Base-by-base conservation (phyloP, 2,888 invertebrate species). In the Neuroscelio doddi region DNA sequence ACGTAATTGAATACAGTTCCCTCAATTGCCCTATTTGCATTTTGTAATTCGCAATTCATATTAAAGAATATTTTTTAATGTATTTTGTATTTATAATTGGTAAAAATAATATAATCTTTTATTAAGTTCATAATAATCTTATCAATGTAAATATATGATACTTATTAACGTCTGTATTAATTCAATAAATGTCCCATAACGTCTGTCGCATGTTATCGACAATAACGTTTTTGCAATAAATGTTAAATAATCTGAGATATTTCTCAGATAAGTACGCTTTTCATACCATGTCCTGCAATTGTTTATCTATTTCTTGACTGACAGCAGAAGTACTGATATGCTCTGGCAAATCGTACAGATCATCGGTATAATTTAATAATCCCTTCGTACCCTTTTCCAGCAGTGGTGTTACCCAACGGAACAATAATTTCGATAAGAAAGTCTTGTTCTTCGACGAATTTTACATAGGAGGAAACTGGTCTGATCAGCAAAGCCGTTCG, bases 381-480 rank as follows among this genome's bases (percentile, higher is more conserved):
- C 92, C 91, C 29, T 89, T 88, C 10, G 90, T 86, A 0, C 96
- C 97, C 86, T 95, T 95, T 57, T 88, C 85, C 84, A 97, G 91
- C 53, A 97, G 85, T 1, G 94, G 93, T 68, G 91, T 89, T 1
- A 96, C 95, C 97, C 97, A 97, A 63, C 90, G 87, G 82, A 97
- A 95, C 16, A 92, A 84, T n/a, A 97, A 86, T 78, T 90, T 90
- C 0, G 95, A 94, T 1, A 91, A 76, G 78, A 88, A 88, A 50
- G 89, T 94, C 89, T 8, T 87, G 84, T 49, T 88, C 88, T 69
- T 90, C 87, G 67, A 89, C 87, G 71, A 94, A 91, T 58, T 90
- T 86, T 14, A 88, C 87, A 72, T 91, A 92, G 1, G 88, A 87
- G 50, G 85, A 85, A 59, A 69, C 73, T 4, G 79, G 77, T 42